Base-by-base conservation (phyloP, 2,888 invertebrate genomes). In the Leptinotarsa tumamoca region DNA sequence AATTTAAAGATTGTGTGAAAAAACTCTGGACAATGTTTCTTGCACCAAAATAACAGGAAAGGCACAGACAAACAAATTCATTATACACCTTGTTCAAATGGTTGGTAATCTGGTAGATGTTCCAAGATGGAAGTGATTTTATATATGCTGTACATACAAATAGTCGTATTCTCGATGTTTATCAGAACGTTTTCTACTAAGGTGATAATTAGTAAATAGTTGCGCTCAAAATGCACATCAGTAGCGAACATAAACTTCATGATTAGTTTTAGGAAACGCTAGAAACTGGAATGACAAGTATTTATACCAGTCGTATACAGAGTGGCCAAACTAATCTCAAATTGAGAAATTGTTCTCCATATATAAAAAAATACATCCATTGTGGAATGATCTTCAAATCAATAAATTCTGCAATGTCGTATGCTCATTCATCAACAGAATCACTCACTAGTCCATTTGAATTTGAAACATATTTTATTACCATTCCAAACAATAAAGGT, bases 131-230 rank as follows among this genome's bases (percentile, higher is more conserved):
- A 52, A 43, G 71, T 71, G 56, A 74, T 71, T 74, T 74, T 74
- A 67, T 43, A 43, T 74, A 68, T 68, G 66, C 63, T 71, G 52
- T 71, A 70, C 58, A 74, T 67, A 74, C 68, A 74, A 27, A 63
- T 63, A 74, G 71, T 71, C 51, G 71, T 67, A 67, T 74, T 67
- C 72, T 72, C 21, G 68, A 43, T 70, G 72, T 74, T 74, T 71
- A 74, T 74, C 70, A 69, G 52, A 63, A 73, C 56, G 68, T 67
- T 54, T 67, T 70, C 67, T 71, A 74, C 73, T 68, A 73, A 71
- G 66, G 67, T 73, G 73, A 71, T 72, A 78, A 78, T 75, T 73
- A 74, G 67, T 75, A 75, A 78, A 75, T 75, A 68, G 72, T 51
- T 70, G 69, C 72, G 69, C 69, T 73, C 71, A 74, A 75, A 68